Evolutionary conservation across 2,888 invertebrate genomes (phyloP).

Genomic region (Nymphalis c-album): DNA sequence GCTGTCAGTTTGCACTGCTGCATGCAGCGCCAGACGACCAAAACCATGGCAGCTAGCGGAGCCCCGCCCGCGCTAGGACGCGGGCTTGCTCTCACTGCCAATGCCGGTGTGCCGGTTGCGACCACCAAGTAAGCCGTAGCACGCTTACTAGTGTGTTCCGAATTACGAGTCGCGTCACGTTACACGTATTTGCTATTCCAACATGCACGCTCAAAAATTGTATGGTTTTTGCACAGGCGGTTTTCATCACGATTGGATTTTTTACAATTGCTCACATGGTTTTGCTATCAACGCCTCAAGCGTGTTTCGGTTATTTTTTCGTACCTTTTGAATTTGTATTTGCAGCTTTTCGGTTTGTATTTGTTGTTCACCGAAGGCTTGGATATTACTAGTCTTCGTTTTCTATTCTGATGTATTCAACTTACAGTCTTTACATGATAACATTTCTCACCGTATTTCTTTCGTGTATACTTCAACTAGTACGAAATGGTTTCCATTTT

Average conservation of each 20-base stretch:
- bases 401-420: no score
- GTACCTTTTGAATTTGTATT: constrained; percentile 13
- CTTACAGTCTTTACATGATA: no score
- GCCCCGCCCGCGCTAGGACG: constrained; percentile 72
- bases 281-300: constrained; percentile 30
- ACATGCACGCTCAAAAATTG: constrained; percentile 41
- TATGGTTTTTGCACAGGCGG: constrained; percentile 38
- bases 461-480: no score
- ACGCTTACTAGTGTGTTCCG: constrained; percentile 62
- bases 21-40: constrained; percentile 89
- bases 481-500: no score
- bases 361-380: background rate
- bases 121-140: constrained; percentile 78
- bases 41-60: constrained; percentile 81
- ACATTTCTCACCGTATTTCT: no score
- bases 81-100: constrained; percentile 77
- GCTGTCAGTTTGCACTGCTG: constrained; percentile 94
- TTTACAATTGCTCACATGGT: constrained; percentile 30
- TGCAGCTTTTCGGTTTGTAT: constrained; percentile 11
- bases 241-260: constrained; percentile 38
- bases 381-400: no score
- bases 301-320: constrained; percentile 27
- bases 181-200: constrained; percentile 41
- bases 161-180: constrained; percentile 32
- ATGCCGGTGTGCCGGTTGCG: constrained; percentile 75